Conservation (phyloP, 2,888 invertebrate species). For the Thymelicus lineola region DNA sequence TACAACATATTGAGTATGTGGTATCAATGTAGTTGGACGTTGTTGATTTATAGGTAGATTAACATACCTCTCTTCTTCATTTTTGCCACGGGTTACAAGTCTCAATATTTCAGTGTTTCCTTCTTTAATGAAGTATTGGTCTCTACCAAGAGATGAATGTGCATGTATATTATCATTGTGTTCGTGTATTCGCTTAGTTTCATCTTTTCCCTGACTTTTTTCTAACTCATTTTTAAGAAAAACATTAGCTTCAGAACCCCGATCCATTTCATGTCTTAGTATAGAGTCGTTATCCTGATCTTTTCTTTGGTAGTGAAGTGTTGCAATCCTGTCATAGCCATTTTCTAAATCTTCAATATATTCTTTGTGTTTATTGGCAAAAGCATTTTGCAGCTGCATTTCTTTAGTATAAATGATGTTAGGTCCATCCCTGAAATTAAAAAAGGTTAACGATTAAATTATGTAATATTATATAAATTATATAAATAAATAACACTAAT, state of each 20-base stretch:
- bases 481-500: too few species aligned
- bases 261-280: conserved; percentile 90
- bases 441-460: neutral
- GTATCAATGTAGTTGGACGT: conserved; percentile 83
- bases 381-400: conserved; percentile 80
- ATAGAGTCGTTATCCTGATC: conserved; percentile 90
- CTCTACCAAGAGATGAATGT: conserved; percentile 81
- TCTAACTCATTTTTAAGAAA: conserved; percentile 74
- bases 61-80: conserved; percentile 87
- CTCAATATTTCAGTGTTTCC: conserved; percentile 94
- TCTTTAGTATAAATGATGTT: conserved; percentile 84
- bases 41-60: conserved; percentile 82
- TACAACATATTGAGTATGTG: conserved; percentile 86
- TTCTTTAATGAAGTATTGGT: conserved; percentile 92
- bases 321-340: conserved; percentile 81
- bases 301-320: conserved; percentile 73
- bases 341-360: conserved; percentile 86
- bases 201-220: conserved; percentile 63
- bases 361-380: conserved; percentile 81
- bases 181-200: conserved; percentile 62
- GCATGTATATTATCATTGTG: conserved; percentile 64
- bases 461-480: too few species aligned
- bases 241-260: conserved; percentile 88
- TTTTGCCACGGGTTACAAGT: conserved; percentile 90
- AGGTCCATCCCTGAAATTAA: conserved; percentile 77